Conservation (phyloP, 2,888 invertebrate genomes). For the Thumatha senex region DNA sequence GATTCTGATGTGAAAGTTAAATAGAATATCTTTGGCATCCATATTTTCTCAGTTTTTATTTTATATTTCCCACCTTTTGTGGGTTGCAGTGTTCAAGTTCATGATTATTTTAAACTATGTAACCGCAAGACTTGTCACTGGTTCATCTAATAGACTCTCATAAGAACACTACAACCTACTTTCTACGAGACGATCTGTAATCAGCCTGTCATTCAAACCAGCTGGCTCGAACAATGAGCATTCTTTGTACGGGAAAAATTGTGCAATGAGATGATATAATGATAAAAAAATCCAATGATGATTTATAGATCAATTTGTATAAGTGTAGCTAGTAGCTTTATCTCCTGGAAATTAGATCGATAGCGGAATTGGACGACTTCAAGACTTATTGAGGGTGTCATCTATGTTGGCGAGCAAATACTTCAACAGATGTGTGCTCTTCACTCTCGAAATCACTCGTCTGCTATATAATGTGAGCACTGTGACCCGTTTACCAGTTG, state of each 20-base stretch:
- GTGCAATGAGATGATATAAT: neutral
- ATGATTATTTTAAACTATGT: neutral
- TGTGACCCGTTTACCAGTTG: conserved; percentile 40
- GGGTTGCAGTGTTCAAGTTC: too few relatives aligned
- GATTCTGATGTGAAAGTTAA: too few relatives aligned
- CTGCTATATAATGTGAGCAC: conserved; percentile 25
- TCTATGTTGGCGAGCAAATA: neutral
- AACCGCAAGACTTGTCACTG: neutral
- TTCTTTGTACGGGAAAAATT: conserved; percentile 1
- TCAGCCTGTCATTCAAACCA: conserved; percentile 27
- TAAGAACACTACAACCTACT: conserved; percentile 19
- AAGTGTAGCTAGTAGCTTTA: too few relatives aligned
- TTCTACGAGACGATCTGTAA: conserved; percentile 16
- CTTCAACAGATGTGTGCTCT: conserved; percentile 3
- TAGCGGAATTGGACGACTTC: neutral
- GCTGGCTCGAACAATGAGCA: conserved; percentile 8
- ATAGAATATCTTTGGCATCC: too few relatives aligned
- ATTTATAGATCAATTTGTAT: neutral
- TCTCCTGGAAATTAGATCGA: too few relatives aligned
- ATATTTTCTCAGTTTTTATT: too few relatives aligned
- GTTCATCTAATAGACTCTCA: neutral
- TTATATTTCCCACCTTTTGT: too few relatives aligned
- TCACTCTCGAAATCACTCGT: neutral
- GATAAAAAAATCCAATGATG: neutral
- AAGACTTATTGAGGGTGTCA: neutral